Evolutionary conservation across 2,113 vertebrate genomes (phyloP), one percentile per base, ranked within the genome.

Genomic region (Heloderma charlesbogerti): DNA sequence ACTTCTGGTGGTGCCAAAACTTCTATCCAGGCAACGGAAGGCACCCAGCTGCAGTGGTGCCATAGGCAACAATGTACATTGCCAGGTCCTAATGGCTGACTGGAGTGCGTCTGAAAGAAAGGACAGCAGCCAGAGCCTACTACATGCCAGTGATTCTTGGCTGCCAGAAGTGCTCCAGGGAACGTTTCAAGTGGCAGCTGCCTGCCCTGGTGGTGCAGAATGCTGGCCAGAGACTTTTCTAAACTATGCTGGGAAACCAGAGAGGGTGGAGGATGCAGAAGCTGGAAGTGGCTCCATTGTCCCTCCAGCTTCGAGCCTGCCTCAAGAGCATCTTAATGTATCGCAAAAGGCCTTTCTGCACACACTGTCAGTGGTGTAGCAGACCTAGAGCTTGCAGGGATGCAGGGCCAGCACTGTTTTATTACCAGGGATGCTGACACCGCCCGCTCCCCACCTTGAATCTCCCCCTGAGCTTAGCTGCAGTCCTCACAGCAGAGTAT

Each of bases 151-250:
- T n/a, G 10, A 74, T 15, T 74, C 69, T 37, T 40, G 85, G 69
- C 85, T 86, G 69, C 48, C 69, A 86, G 20, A 86, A 86, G 45
- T 74, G 45, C 85, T 86, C 51, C 69, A 74, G 37, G 85, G 69
- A 74, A 86, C 51, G 22, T 54, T 74, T 86, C 69, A 22, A 34
- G 45, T 22, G 84, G 45, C 45, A 74, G 45, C 69, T 86, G 85
- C 69, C 69, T 72, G 45, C 48, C 60, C 7, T 48, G 45, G 66
- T 72, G 45, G 67, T n/a, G 9, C 18, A 86, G 84, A n/a, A 18
- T 51, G 29, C 22, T n/a, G 67, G 31, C 45, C 85, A 51, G n/a
- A 10, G 43, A n/a, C 34, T 37, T 31, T 51, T 72, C 45, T 20
- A 37, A 72, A 54, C 34, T 37, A 22, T 74, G 45, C 10, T 57